A percentile compares a stretch with the other conserved stretches of the same genome.
These are phyloP conservation scores for Eunapius fragilis DNA, from an alignment of 37 sponge, comb jelly and placozoan species.

Conservation along the genomic window DNA sequence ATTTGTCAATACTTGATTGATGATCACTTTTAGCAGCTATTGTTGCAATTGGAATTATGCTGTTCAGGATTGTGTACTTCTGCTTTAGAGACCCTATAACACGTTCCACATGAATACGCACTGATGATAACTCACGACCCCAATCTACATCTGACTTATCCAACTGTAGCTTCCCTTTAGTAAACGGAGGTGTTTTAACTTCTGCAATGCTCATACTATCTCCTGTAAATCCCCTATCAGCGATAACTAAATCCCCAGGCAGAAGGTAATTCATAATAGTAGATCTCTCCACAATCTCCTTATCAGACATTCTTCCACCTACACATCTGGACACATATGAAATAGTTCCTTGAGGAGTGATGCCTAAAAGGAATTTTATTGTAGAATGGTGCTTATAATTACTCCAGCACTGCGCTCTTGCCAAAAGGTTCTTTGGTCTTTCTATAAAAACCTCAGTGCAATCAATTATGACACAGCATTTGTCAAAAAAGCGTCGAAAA, in stretches of 20 bases:
- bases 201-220: conserved; percentile 1
- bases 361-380: conserved; percentile 44
- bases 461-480: conserved; percentile 37
- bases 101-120: conserved; percentile 63
- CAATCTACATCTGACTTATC: conserved; percentile 60
- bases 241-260: conserved; percentile 34
- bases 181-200: conserved; percentile 27
- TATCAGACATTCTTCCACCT: conserved; percentile 45
- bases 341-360: conserved; percentile 61
- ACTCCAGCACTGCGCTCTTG: conserved; percentile 53
- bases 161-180: conserved; percentile 49
- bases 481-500: conserved; percentile 13
- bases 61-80: conserved; percentile 37
- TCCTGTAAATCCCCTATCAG: conserved; percentile 44
- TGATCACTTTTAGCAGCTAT: not conserved
- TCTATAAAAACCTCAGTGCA: conserved; percentile 67
- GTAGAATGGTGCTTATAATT: conserved; percentile 58
- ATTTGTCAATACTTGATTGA: conserved; percentile 36
- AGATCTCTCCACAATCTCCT: conserved; percentile 20
- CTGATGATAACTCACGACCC: conserved; percentile 47
- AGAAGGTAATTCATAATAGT: conserved; percentile 11
- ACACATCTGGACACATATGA: conserved; percentile 44
- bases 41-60: conserved; percentile 22
- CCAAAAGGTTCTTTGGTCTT: conserved; percentile 40
- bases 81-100: conserved; percentile 41